phyloP scores from a whole-genome alignment of 2,797 vertebrate species.

The Eutrigla gurnardus region DNA sequence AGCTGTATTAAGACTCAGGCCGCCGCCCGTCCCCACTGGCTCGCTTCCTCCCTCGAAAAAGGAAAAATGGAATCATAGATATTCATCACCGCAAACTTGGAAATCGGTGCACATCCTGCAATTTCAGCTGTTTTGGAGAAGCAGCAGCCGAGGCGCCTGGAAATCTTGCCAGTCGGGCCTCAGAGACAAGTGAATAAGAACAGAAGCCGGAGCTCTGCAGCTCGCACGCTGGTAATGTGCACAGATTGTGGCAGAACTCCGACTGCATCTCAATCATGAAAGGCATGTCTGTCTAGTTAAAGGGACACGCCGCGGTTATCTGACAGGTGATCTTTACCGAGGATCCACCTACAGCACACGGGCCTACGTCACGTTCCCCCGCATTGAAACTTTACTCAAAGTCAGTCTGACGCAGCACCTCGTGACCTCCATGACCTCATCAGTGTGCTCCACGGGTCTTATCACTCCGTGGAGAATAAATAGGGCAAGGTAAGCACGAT shows the following conservation, averaged over 20 bases:
- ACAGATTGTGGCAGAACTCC: slow-evolving; percentile 74
- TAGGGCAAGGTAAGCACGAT: slow-evolving; percentile 40
- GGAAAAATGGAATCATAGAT: slow-evolving; percentile 69
- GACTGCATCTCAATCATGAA: slow-evolving; percentile 70
- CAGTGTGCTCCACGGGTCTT: slow-evolving; percentile 38
- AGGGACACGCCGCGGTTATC: slow-evolving; percentile 17
- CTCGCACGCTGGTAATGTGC: slow-evolving; percentile 68
- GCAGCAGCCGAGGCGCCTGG: slow-evolving; percentile 57
- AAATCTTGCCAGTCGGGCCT: slow-evolving; percentile 74
- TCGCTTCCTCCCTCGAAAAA: slow-evolving; percentile 54
- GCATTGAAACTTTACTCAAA: slow-evolving; percentile 32
- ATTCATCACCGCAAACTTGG: slow-evolving; percentile 72
- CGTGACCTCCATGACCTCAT: slow-evolving; percentile 66
- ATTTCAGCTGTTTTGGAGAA: slow-evolving; percentile 72
- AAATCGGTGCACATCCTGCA: slow-evolving; percentile 65
- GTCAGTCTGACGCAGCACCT: slow-evolving; percentile 55
- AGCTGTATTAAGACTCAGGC: slow-evolving; percentile 45
- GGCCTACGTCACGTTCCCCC: background rate
- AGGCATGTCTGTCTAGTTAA: slow-evolving; percentile 42
- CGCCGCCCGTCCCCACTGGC: slow-evolving; percentile 69
- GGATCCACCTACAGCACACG: background rate
- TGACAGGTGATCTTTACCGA: slow-evolving; percentile 42
- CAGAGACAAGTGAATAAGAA: slow-evolving; percentile 73
- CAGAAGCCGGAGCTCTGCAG: slow-evolving; percentile 70
- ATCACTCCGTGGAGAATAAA: slow-evolving; percentile 54